Evolutionary conservation across 2,797 vertebrate species (phyloP).

Genomic region (Dipus sagitta): DNA sequence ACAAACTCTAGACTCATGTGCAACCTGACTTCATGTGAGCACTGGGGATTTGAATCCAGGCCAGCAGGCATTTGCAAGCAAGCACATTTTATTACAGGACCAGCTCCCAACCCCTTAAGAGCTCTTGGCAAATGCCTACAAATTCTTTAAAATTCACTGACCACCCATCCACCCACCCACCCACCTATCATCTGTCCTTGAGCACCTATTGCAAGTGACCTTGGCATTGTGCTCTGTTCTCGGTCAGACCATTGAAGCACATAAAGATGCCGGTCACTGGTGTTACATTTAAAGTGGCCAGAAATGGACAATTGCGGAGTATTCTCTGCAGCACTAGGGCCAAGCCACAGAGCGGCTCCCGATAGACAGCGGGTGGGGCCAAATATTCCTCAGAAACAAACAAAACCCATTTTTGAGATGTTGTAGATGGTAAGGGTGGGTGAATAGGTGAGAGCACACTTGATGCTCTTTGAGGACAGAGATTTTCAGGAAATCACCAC

Average conservation of each 20-base stretch:
- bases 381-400: not conserved
- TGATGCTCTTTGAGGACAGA: constrained; percentile 18
- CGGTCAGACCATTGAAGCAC: not conserved
- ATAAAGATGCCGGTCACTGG: not conserved
- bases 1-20: too few species aligned
- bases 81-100: too few species aligned
- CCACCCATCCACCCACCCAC: not conserved
- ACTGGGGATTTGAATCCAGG: too few species aligned
- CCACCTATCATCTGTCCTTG: not conserved
- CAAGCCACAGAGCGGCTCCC: not conserved
- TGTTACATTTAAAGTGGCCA: not conserved
- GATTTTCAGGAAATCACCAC: not conserved
- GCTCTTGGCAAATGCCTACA: not conserved
- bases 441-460: too few species aligned
- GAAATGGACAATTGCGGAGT: not conserved
- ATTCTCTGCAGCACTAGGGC: not conserved
- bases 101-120: too few species aligned
- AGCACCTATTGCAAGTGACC: not conserved
- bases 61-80: too few species aligned
- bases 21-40: too few species aligned
- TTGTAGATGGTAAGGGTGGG: not conserved
- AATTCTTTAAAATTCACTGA: constrained; percentile 11
- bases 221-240: not conserved
- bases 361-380: not conserved
- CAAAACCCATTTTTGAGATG: not conserved